A percentile compares a stretch with the other conserved stretches of the same genome.
Evolutionary conservation across 2,113 vertebrate genomes (phyloP).

Genomic region (Nanorana parkeri): DNA sequence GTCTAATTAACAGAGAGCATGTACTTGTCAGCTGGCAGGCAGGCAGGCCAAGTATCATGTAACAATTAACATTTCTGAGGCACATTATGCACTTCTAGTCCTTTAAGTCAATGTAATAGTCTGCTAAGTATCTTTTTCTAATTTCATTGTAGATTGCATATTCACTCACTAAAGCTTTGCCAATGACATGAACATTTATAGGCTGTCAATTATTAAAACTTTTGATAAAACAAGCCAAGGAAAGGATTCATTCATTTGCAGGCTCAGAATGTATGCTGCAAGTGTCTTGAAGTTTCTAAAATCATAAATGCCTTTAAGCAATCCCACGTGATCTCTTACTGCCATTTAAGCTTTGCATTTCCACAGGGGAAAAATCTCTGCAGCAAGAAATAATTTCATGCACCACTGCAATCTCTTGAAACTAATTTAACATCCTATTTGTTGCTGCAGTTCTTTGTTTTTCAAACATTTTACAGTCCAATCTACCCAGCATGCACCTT

Average conservation of each 20-base stretch:
- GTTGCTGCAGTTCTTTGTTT: constrained; percentile 66
- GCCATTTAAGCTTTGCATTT: constrained; percentile 66
- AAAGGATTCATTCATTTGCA: constrained; percentile 7
- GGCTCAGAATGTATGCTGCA: constrained; percentile 2
- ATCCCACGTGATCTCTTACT: constrained; percentile 63
- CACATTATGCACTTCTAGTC: background rate
- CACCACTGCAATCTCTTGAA: constrained; percentile 81
- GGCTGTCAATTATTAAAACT: constrained; percentile 41
- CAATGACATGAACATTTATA: background rate
- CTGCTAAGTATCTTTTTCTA: background rate
- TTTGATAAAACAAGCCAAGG: constrained; percentile 30
- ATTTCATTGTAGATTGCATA: background rate
- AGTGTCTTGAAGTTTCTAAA: constrained; percentile 53
- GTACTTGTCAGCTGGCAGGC: no score
- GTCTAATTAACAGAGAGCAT: no score
- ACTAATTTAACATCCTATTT: constrained; percentile 78
- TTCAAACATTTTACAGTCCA: constrained; percentile 61
- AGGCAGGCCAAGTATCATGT: background rate
- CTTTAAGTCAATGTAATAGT: background rate
- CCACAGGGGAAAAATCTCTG: constrained; percentile 73
- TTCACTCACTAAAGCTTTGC: constrained; percentile 21
- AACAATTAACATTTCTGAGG: background rate
- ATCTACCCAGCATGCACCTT: constrained; percentile 25
- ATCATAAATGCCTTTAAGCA: constrained; percentile 23
- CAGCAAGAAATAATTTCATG: constrained; percentile 87